Percentiles rank a stretch among this genome's conserved stretches.
phyloP scores from a whole-genome alignment of 2,797 vertebrate species.

The Acestrorhynchus altus region DNA sequence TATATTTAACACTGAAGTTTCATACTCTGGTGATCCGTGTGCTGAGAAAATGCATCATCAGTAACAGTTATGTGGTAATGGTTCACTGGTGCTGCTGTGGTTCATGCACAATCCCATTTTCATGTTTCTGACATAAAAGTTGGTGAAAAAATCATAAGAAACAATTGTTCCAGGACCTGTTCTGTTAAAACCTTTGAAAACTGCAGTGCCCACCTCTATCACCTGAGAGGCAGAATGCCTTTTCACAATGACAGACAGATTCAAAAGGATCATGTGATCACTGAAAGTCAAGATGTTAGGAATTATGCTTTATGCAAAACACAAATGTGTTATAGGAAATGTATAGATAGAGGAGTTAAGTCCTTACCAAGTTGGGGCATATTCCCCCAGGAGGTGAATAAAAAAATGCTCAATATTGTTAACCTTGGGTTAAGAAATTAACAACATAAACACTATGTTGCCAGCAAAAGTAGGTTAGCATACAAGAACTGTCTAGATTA shows the following conservation, averaged over 20 bases:
- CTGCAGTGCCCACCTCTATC: not conserved
- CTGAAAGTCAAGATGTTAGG: not conserved
- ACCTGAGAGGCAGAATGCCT: not conserved
- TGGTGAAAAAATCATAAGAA: not conserved
- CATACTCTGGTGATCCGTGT: no score
- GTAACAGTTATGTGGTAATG: not conserved
- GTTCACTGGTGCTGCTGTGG: no score
- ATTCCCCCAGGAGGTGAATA: no score
- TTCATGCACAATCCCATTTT: not conserved
- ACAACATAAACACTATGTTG: no score
- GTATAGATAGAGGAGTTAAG: no score
- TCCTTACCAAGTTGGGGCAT: no score
- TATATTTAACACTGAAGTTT: not conserved
- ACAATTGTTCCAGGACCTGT: not conserved
- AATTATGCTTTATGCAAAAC: conserved; percentile 1
- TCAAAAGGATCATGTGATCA: not conserved
- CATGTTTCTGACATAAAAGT: not conserved
- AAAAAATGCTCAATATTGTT: no score
- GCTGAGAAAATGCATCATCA: no score
- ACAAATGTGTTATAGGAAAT: no score
- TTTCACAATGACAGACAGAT: not conserved
- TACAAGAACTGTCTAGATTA: no score
- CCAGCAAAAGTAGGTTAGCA: no score
- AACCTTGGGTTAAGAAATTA: no score
- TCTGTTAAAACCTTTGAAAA: not conserved